Percentiles rank a stretch among this genome's conserved stretches.
Conservation (phyloP, 2,888 invertebrate species). For the Dryobota labecula region DNA sequence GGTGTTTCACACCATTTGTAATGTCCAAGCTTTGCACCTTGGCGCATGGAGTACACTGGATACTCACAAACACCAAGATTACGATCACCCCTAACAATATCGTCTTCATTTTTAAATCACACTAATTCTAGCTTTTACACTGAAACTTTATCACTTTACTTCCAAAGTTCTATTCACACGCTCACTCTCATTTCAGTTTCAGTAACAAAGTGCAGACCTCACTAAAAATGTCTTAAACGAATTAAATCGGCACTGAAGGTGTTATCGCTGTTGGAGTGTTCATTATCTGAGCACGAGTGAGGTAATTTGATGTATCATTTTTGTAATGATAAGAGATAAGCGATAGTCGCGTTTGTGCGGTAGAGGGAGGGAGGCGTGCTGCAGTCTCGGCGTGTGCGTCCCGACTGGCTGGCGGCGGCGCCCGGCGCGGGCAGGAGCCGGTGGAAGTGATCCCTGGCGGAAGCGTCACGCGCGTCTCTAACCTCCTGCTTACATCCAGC, state of each 20-base stretch:
- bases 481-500: slow-evolving; percentile 21
- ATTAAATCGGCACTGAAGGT: slow-evolving; percentile 67
- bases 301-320: slow-evolving; percentile 87
- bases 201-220: slow-evolving; percentile 33
- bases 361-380: slow-evolving; percentile 52
- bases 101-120: slow-evolving; percentile 69
- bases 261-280: slow-evolving; percentile 77
- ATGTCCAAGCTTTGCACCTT: slow-evolving; percentile 81
- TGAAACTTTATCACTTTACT: slow-evolving; percentile 46
- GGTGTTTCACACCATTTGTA: slow-evolving; percentile 72
- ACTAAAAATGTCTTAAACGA: slow-evolving; percentile 54
- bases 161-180: slow-evolving; percentile 24
- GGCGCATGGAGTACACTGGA: slow-evolving; percentile 75
- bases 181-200: slow-evolving; percentile 39
- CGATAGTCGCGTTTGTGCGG: slow-evolving; percentile 61
- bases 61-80: slow-evolving; percentile 61
- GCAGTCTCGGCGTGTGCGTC: slow-evolving; percentile 53
- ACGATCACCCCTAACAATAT: slow-evolving; percentile 64
- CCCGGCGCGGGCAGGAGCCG: slow-evolving; percentile 19
- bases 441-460: slow-evolving; percentile 16
- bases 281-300: slow-evolving; percentile 82
- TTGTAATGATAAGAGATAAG: slow-evolving; percentile 82
- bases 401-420: slow-evolving; percentile 48
- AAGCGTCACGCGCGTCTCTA: slow-evolving; percentile 11
- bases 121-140: slow-evolving; percentile 39